A percentile compares a stretch with the other conserved stretches of the same genome.
Conservation (phyloP, 2,888 invertebrate genomes). For the Ochropacha duplaris region DNA sequence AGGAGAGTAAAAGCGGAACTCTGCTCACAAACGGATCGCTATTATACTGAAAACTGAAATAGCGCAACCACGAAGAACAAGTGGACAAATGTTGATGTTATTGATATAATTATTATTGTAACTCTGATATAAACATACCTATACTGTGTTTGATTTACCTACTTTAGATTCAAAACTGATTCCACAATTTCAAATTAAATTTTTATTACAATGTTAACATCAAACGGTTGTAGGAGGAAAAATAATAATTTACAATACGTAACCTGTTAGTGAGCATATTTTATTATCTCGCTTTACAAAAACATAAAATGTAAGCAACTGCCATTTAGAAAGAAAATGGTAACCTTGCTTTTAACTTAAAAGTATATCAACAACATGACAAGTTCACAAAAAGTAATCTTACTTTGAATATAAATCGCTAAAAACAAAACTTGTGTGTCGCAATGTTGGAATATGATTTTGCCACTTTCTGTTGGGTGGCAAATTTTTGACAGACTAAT, state of each 20-base stretch:
- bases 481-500: conserved; percentile 28
- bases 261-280: too few relatives aligned
- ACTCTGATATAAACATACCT: too few relatives aligned
- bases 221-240: too few relatives aligned
- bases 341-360: not conserved
- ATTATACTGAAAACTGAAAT: not conserved
- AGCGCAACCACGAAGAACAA: not conserved
- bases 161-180: not conserved
- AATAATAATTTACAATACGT: too few relatives aligned
- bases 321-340: not conserved
- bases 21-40: not conserved
- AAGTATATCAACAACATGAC: not conserved
- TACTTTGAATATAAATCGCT: conserved; percentile 37
- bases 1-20: too few relatives aligned
- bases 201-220: too few relatives aligned
- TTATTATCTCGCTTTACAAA: too few relatives aligned
- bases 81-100: not conserved
- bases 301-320: not conserved
- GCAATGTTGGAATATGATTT: conserved; percentile 11
- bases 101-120: not conserved
- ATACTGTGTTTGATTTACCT: not conserved
- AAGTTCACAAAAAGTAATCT: conserved; percentile 39
- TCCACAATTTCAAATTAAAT: too few relatives aligned
- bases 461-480: conserved; percentile 21
- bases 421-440: conserved; percentile 27